Evolutionary conservation across 2,797 vertebrate species (phyloP), one percentile per base, ranked within the genome.

Genomic region (Pteronotus mesoamericanus): DNA sequence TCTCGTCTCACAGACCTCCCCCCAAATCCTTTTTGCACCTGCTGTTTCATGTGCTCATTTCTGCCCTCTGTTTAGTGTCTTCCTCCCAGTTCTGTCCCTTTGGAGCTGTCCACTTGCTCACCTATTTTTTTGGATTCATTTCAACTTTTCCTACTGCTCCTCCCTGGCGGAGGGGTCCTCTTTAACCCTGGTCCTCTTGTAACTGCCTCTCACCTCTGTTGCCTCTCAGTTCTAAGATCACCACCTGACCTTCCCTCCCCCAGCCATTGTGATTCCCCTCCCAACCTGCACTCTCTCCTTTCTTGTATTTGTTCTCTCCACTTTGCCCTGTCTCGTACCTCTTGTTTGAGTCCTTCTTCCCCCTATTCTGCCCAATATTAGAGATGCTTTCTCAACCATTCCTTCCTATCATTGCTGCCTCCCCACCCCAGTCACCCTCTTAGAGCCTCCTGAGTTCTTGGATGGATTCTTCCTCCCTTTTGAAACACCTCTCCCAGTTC

Each of bases 21-120:
- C n/a, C 37, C 32, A 32, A 0, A 22, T 44, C 46, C 12, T 66
- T 46, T 78, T 48, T 39, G 75, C 42, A 44, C 80, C 42, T 88
- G 66, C 42, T 78, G 39, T 88, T 71, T 29, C 26, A 5, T 86
- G 21, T 59, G 42, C 46, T 89, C n/a, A 0, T 0, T 69, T 71
- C 44, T 57, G 66, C 26, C n/a, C 21, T 10, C 10, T 46, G 19
- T 83, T 16, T 71, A 22, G 46, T 48, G 22, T 59, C 44, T 39
- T 42, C 51, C 59, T 46, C 51, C 59, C 53, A 42, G 51, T 66
- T 26, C 44, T 69, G 21, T 51, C 37, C 34, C 39, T 83, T 87
- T 51, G 94, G 95, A 97, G 96, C 96, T 97, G 96, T 96, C 94
- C 92, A 94, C 82, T 93, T 77, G 80, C 92, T 48, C 32, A 32